These are phyloP conservation scores for Digitonthophagus gazella DNA, from an alignment of 2,888 invertebrate genomes.

Conservation along the genomic window DNA sequence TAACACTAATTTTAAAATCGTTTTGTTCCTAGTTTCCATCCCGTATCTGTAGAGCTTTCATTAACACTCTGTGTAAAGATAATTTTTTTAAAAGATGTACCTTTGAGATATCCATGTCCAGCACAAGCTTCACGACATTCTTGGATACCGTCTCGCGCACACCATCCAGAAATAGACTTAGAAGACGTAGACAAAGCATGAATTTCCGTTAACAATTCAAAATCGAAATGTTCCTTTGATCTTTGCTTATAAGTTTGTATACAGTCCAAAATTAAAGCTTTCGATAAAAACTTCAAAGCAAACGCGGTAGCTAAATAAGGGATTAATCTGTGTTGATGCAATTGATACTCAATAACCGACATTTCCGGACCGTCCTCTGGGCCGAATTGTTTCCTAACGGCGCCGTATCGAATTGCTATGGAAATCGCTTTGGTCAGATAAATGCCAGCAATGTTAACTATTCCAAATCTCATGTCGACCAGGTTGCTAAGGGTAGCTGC, in stretches of 20 bases:
- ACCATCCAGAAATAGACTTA: slow-evolving; percentile 83
- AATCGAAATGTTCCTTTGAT: slow-evolving; percentile 39
- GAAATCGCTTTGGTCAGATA: slow-evolving; percentile 72
- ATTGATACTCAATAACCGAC: slow-evolving; percentile 89
- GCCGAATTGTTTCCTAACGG: slow-evolving; percentile 85
- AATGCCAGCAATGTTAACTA: slow-evolving; percentile 61
- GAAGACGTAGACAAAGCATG: slow-evolving; percentile 75
- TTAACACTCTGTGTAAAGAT: too few species aligned
- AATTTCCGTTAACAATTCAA: slow-evolving; percentile 55
- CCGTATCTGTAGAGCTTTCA: too few species aligned
- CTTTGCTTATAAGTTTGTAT: slow-evolving; percentile 30
- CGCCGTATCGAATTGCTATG: slow-evolving; percentile 85
- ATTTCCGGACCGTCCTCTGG: slow-evolving; percentile 69
- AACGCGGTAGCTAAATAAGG: slow-evolving; percentile 67
- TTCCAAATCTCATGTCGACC: slow-evolving; percentile 79
- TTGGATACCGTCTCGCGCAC: slow-evolving; percentile 82
- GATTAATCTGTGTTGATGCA: slow-evolving; percentile 74
- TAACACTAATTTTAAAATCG: not conserved
- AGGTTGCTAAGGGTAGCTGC: slow-evolving; percentile 82
- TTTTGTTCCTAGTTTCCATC: too few species aligned
- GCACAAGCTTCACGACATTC: slow-evolving; percentile 93
- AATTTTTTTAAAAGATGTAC: slow-evolving; percentile 49
- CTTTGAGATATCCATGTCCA: slow-evolving; percentile 88
- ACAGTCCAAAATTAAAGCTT: slow-evolving; percentile 51
- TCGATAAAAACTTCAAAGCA: slow-evolving; percentile 59